Base-by-base conservation (phyloP, 2,113 vertebrate genomes). In the Brachypteracias leptosomus region DNA sequence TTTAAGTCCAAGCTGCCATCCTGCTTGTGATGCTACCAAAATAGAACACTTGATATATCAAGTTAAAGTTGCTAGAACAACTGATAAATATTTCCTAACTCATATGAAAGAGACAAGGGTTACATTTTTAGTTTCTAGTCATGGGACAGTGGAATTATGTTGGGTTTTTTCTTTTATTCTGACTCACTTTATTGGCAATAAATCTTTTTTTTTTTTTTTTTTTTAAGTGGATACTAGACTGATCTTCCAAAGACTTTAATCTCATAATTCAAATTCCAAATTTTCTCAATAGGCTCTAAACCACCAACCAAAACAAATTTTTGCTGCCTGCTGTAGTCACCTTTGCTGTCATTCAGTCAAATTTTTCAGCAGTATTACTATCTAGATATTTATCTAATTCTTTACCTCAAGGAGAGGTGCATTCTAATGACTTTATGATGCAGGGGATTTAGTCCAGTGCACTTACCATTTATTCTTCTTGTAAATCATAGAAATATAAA, bases 301-400 rank as follows among this genome's bases (percentile, higher is more conserved):
- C 38, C 28, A 68, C 49, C 20, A 61, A 68, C 26, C 9, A 68
- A 87, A 94, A 67, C 16, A 81, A 85, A 75, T 72, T 88, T 65
- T 51, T 87, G 31, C 33, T 93, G 52, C 38, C 66, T 85, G 9
- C 29, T 89, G 40, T 42, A 89, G 73, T 70, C 66, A 78, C 74
- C 90, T 65, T 87, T 29, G 17, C 20, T 85, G 33, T 74, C 20
- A 94, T 87, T 93, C 49, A 63, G 87, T 95, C 95, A 78, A 57
- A 25, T 44, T 83, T 84, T 85, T 89, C 57, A 68, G 66, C 54
- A 47, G 35, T 82, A 65, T 47, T 62, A 31, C 44, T 57, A n/a
- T 59, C 63, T 88, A 86, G 86, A 85, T 85, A 92, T 88, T 88
- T 90, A 77, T 74, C 52, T 84, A 67, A 90, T 94, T 90, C 11